phyloP scores from a whole-genome alignment of 2,888 invertebrate genomes.

The Pasiphila rectangulata region DNA sequence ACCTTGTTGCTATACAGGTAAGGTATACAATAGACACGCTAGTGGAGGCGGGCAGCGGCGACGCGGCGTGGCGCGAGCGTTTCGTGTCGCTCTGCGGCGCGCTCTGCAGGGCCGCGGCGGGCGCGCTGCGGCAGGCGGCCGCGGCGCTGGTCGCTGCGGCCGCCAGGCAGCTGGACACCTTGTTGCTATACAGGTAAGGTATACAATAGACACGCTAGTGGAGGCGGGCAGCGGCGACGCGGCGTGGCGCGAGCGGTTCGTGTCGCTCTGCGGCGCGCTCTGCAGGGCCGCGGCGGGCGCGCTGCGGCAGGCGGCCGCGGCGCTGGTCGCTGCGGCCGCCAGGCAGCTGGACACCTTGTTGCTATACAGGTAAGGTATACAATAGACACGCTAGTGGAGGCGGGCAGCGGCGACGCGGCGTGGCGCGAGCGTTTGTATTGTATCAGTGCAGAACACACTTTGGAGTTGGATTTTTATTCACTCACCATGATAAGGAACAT shows the following conservation, averaged over 20 bases:
- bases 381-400: neutral
- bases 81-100: too few species aligned
- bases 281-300: conserved; percentile 87
- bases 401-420: neutral
- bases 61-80: too few species aligned
- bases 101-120: too few species aligned
- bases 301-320: conserved; percentile 80
- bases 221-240: conserved; percentile 81
- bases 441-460: too few species aligned
- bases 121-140: too few species aligned
- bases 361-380: conserved; percentile 64
- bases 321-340: conserved; percentile 91
- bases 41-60: too few species aligned
- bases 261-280: conserved; percentile 86
- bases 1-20: too few species aligned
- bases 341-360: conserved; percentile 92
- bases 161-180: conserved; percentile 90
- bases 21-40: too few species aligned
- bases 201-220: conserved; percentile 93
- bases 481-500: too few species aligned
- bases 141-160: conserved; percentile 90
- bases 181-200: conserved; percentile 84
- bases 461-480: too few species aligned
- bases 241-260: conserved; percentile 87
- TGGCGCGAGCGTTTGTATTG: neutral